phyloP scores from a whole-genome alignment of 2,797 vertebrate genomes.

The Anguilla pacifica region DNA sequence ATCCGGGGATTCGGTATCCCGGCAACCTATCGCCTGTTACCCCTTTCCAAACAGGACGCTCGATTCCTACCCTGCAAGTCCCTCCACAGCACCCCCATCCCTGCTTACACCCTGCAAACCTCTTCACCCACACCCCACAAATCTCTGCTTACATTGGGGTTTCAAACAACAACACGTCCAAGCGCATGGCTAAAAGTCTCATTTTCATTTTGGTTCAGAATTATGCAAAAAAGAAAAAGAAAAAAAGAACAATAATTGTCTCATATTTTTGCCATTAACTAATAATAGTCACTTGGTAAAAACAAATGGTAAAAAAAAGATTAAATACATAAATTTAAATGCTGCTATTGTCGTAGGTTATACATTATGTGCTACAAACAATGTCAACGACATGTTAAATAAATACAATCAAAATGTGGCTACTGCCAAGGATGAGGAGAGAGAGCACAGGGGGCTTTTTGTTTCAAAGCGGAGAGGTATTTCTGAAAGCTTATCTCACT shows the following conservation, averaged over 20 bases:
- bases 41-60: background rate
- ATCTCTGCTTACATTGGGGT: background rate
- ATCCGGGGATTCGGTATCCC: constrained; percentile 26
- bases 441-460: no score
- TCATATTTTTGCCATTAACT: background rate
- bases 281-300: background rate
- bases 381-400: background rate
- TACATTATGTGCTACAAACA: background rate
- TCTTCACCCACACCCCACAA: constrained; percentile 56
- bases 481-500: background rate
- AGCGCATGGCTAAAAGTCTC: background rate
- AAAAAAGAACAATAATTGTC: background rate
- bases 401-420: background rate
- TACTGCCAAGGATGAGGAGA: background rate
- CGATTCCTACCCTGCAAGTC: background rate
- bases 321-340: background rate
- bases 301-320: no score
- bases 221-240: background rate
- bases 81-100: constrained; percentile 60
- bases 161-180: background rate
- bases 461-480: background rate
- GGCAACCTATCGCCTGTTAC: constrained; percentile 2
- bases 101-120: constrained; percentile 48
- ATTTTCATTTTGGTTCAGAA: background rate
- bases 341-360: background rate